Base-by-base conservation (phyloP, 2,888 invertebrate species). In the Drosophila robusta region DNA sequence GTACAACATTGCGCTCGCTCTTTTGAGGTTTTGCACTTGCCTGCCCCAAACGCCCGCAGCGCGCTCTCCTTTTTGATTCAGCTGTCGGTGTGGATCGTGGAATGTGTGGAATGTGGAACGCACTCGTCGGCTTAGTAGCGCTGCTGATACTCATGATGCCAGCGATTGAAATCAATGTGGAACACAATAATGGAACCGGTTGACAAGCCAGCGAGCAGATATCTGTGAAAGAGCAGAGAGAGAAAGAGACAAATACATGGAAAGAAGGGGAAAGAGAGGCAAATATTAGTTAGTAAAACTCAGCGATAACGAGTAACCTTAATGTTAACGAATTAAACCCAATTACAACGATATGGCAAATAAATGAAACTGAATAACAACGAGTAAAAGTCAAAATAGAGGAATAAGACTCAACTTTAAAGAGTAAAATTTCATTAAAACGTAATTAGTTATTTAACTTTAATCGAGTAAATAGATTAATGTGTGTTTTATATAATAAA, bases 101-200 rank as follows among this genome's bases (percentile, higher is more conserved):
- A 32, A 32, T 60, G 52, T 41, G 47, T 45, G 57, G 56, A 67
- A 57, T 41, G 60, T 54, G 42, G 54, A 39, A 26, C n/a, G 45
- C 36, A 47, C 16, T 39, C 39, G 29, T 26, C 41, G 55, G 26
- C 42, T 42, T 94, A 98, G 94, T 98, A 98, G 89, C 98, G 95
- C 93, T 98, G 98, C 91, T 98, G 98, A 93, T 97, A 98, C 93
- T 98, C 98, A 92, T 98, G 98, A 93, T 98, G 98, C 98, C 98
- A 98, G 91, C 97, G 94, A 93, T 99, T 99, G 94, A 99, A 99
- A 93, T 99, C 99, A 92, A 99, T 98, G 94, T 99, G 99, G 94
- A 99, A 99, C 89, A 99, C 98, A 70, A 99, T 98, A 82, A 99
- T 96, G 56, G 99, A 98, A 56, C 99, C 99, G 82, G 99, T 98